These are phyloP conservation scores for Morus bassanus DNA, from an alignment of 2,797 vertebrate species.

Conservation along the genomic window DNA sequence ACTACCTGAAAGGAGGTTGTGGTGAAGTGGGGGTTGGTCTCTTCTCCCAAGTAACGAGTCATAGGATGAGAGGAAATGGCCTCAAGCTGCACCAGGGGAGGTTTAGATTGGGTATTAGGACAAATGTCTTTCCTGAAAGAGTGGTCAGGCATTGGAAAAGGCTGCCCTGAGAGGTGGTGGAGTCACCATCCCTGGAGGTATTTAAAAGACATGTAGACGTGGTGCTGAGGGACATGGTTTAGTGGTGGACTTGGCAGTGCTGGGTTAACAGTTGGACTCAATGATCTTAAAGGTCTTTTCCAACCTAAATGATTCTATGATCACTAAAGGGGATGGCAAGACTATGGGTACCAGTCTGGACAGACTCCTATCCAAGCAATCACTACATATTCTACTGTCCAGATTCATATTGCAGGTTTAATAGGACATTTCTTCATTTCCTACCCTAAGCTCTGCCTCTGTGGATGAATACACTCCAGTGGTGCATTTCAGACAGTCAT, in stretches of 20 bases:
- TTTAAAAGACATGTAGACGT: accelerated
- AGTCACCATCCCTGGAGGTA: accelerated
- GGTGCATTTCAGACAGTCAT: neutral
- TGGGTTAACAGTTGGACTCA: accelerated
- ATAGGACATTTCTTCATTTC: neutral
- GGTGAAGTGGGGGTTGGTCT: accelerated
- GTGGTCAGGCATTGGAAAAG: accelerated
- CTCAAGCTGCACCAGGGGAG: neutral
- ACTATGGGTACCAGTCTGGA: neutral
- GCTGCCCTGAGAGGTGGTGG: neutral
- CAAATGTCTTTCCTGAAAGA: accelerated
- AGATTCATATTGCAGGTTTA: neutral
- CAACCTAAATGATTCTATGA: neutral
- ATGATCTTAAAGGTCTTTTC: neutral
- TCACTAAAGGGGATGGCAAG: neutral
- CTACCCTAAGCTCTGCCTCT: neutral
- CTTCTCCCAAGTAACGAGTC: neutral
- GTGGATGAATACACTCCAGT: neutral
- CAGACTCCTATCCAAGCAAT: neutral
- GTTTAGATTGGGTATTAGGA: neutral
- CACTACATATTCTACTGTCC: neutral
- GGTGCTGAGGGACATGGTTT: accelerated
- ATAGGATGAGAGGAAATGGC: neutral
- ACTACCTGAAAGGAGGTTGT: no score
- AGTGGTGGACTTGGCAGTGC: neutral